These are phyloP conservation scores for Pogonognathellus flavescens DNA, from an alignment of 1,140 invertebrate genomes.

Conservation along the genomic window DNA sequence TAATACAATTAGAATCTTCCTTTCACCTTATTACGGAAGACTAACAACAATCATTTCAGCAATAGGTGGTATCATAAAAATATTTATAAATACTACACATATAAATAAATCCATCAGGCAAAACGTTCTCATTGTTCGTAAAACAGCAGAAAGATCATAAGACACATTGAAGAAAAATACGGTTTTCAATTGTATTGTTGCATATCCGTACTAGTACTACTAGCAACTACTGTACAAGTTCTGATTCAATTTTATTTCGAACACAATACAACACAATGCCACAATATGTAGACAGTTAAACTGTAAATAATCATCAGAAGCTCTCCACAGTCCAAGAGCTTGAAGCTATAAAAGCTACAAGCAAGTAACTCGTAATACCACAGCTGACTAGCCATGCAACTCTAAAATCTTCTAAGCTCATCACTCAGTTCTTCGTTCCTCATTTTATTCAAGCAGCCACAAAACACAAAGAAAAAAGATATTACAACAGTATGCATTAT, in stretches of 20 bases:
- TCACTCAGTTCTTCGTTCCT: constrained; percentile 15
- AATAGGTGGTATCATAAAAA: too few species aligned
- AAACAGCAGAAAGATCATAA: too few species aligned
- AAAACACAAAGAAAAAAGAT: constrained; percentile 13
- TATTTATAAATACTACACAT: too few species aligned
- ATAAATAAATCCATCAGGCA: too few species aligned
- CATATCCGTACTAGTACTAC: too few species aligned
- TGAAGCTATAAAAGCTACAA: constrained; percentile 34
- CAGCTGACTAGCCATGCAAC: constrained; percentile 38
- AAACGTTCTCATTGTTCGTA: too few species aligned
- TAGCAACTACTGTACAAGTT: too few species aligned
- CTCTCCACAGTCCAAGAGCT: constrained; percentile 43
- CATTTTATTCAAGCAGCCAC: constrained; percentile 39
- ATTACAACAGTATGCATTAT: neutral
- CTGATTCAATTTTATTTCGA: neutral
- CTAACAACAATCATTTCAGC: too few species aligned
- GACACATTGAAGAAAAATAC: too few species aligned
- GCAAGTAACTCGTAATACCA: constrained; percentile 33
- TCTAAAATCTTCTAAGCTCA: constrained; percentile 29
- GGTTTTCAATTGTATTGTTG: too few species aligned
- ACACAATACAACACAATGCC: constrained; percentile 15
- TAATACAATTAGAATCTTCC: too few species aligned
- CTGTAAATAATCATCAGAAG: constrained; percentile 47
- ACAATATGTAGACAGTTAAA: constrained; percentile 11
- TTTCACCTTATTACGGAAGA: too few species aligned